Percentiles rank a stretch among this genome's conserved stretches.
Conservation (phyloP, 2,888 invertebrate species). For the Pelosia muscerda region DNA sequence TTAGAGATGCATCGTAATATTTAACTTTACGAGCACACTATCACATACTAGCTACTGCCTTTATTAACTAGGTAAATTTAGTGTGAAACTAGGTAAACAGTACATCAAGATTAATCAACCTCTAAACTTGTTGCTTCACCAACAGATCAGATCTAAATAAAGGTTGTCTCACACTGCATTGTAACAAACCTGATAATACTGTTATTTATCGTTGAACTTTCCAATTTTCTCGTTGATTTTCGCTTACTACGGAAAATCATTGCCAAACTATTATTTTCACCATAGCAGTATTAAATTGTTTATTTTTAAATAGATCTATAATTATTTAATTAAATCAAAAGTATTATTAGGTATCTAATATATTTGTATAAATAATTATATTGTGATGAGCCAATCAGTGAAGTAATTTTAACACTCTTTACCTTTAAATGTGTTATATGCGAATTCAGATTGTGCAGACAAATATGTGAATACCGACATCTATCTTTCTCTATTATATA, state of each 20-base stretch:
- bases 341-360: slow-evolving; percentile 54
- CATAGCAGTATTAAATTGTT: slow-evolving; percentile 43
- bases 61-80: background rate
- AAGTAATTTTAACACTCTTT: too few species aligned
- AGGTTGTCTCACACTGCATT: slow-evolving; percentile 18
- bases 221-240: slow-evolving; percentile 24
- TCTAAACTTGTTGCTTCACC: background rate
- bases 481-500: too few species aligned
- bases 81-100: background rate
- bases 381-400: slow-evolving; percentile 30
- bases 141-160: background rate
- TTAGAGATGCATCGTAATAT: background rate
- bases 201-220: slow-evolving; percentile 7
- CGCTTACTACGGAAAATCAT: slow-evolving; percentile 34
- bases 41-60: background rate
- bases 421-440: too few species aligned
- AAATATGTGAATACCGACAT: too few species aligned
- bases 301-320: slow-evolving; percentile 39
- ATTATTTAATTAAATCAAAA: slow-evolving; percentile 56
- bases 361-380: slow-evolving; percentile 40
- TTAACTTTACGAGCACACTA: background rate
- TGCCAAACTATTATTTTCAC: slow-evolving; percentile 46
- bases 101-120: background rate
- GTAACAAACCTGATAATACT: slow-evolving; percentile 10
- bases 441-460: too few species aligned